Base-by-base conservation (phyloP, 2,888 invertebrate species). In the Hetaerina titia region DNA sequence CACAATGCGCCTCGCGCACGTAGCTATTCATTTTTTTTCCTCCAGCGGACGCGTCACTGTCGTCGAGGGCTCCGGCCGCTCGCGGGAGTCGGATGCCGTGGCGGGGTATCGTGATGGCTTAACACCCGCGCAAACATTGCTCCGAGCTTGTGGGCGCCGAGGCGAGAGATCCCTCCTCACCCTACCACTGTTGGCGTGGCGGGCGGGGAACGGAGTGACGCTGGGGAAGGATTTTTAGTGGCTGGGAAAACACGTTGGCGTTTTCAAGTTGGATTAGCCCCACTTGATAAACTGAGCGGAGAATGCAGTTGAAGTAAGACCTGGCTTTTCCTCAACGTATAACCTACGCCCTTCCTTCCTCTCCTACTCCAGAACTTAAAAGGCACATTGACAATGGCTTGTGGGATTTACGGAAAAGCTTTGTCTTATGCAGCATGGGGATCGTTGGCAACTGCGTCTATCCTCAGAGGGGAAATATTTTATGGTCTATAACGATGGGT, bases 311-410 rank as follows among this genome's bases (percentile, higher is more conserved):
- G 81, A 81, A 81, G 31, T 81, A 81, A 81, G 81, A 81, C 81
- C 81, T 81, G 81, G 81, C 81, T 81, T 81, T 81, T 81, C 31
- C 81, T 81, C 11, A 25, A 31, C 81, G 25, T 2, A 19, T 31
- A 81, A n/a, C 25, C 13, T 31, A 8, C 31, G 19, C 15, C 22
- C 31, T n/a, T 81, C 81, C 31, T 81, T 31, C 81, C 25, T 9
- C n/a, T n/a, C 22, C n/a, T 25, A 15, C 81, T 22, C 81, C 25
- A 25, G 81, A 81, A 81, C 81, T 81, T 81, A 81, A 81, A 81
- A 81, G 81, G 81, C 81, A 81, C 81, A 81, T 81, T 81, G 81
- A 81, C 81, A 81, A 81, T 81, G 81, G 31, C 81, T 81, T 81
- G 31, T 81, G 31, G 81, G 31, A 81, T 81, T 81, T 81, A 81